Percentiles rank a stretch among this genome's conserved stretches.
Conservation (phyloP, 2,888 invertebrate species). For the Margaritifera margaritifera region DNA sequence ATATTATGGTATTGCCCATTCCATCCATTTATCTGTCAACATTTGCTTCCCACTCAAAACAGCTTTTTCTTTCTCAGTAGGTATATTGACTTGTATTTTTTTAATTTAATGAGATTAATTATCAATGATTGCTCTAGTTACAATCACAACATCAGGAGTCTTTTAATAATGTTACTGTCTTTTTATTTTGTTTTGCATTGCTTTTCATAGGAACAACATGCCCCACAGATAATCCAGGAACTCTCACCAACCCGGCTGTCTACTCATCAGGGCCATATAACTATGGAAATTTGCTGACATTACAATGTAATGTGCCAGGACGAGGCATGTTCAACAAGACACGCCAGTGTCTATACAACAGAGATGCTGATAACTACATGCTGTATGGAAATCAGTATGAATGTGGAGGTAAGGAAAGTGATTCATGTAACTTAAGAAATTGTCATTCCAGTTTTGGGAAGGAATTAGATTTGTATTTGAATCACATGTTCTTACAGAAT, state of each 20-base stretch:
- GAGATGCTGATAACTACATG: conserved; percentile 36
- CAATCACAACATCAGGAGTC: too few relatives aligned
- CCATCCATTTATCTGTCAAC: too few relatives aligned
- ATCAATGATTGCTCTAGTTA: too few relatives aligned
- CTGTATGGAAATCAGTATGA: conserved; percentile 57
- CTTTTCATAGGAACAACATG: conserved; percentile 36
- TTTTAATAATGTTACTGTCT: not conserved
- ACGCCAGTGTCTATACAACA: conserved; percentile 52
- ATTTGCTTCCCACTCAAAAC: too few relatives aligned
- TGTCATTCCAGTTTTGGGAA: too few relatives aligned
- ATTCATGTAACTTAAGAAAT: not conserved
- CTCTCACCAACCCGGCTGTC: conserved; percentile 16
- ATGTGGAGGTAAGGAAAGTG: conserved; percentile 53
- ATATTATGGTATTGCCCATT: too few relatives aligned
- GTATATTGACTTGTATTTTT: too few relatives aligned
- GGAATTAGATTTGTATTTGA: too few relatives aligned
- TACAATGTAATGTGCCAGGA: conserved; percentile 48
- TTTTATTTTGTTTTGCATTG: conserved; percentile 5
- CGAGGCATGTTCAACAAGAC: conserved; percentile 26
- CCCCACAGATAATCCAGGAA: not conserved
- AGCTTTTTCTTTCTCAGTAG: too few relatives aligned
- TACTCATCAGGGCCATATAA: conserved; percentile 24
- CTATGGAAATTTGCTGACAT: conserved; percentile 37
- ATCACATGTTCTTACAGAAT: too few relatives aligned
- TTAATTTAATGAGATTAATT: too few relatives aligned